Percentiles rank a stretch among this genome's conserved stretches.
These are phyloP conservation scores for Acleris sparsana DNA, from an alignment of 2,888 invertebrate species.

Conservation along the genomic window DNA sequence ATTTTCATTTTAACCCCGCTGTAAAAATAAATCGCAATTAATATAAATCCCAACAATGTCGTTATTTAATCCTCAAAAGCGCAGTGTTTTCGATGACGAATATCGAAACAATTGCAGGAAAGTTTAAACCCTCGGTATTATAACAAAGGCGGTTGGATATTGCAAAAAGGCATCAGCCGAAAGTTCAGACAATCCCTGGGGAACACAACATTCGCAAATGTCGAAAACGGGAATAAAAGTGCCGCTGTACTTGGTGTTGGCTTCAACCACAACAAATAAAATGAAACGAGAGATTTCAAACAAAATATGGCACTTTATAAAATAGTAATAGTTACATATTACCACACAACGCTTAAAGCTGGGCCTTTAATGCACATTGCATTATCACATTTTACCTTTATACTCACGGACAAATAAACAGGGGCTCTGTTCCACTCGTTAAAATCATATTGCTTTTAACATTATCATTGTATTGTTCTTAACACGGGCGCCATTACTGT, in stretches of 20 bases:
- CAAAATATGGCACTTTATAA: not conserved
- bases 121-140: conserved; percentile 4
- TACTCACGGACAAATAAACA: too few relatives aligned
- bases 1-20: not conserved
- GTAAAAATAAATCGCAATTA: conserved; percentile 13
- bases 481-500: too few relatives aligned
- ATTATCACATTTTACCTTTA: too few relatives aligned
- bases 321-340: too few relatives aligned
- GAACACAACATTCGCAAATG: conserved; percentile 64
- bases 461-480: too few relatives aligned
- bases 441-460: too few relatives aligned
- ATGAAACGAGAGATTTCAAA: not conserved
- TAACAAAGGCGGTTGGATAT: conserved; percentile 43
- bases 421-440: too few relatives aligned
- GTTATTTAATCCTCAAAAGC: conserved; percentile 8
- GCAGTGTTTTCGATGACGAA: conserved; percentile 14
- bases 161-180: conserved; percentile 49
- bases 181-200: conserved; percentile 60
- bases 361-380: too few relatives aligned
- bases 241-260: conserved; percentile 54
- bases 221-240: conserved; percentile 61
- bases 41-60: conserved; percentile 9
- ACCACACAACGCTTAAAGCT: too few relatives aligned
- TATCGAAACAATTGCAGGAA: conserved; percentile 9
- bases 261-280: not conserved